Conservation (phyloP, 2,888 invertebrate species). For the Ormyrus rosae region DNA sequence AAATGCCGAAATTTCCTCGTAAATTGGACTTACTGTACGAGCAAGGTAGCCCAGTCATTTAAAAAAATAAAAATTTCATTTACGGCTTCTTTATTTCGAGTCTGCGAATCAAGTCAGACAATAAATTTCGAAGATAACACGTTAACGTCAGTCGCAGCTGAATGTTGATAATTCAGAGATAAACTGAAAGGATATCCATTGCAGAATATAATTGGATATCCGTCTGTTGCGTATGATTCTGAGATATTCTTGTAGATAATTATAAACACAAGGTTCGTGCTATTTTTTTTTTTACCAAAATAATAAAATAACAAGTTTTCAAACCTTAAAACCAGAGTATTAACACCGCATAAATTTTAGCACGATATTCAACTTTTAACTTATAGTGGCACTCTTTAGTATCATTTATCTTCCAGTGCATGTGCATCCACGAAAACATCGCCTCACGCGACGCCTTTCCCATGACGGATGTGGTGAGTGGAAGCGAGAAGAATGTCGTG, state of each 20-base stretch:
- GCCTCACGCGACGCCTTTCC: conserved; percentile 39
- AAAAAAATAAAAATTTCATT: too few species aligned
- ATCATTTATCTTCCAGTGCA: conserved; percentile 3
- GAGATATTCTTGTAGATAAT: too few species aligned
- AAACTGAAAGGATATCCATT: too few species aligned
- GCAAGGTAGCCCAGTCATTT: background rate
- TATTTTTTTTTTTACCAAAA: too few species aligned
- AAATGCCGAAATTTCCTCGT: conserved; percentile 41
- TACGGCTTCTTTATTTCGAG: conserved; percentile 31
- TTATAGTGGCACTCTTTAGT: background rate
- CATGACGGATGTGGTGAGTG: conserved; percentile 62
- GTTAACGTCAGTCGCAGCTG: conserved; percentile 5
- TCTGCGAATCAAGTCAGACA: conserved; percentile 22
- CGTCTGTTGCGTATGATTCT: too few species aligned
- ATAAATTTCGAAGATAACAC: conserved; percentile 50
- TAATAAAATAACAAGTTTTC: too few species aligned
- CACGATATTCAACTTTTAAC: too few species aligned
- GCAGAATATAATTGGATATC: too few species aligned
- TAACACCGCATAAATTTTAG: too few species aligned
- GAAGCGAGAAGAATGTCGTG: conserved; percentile 58
- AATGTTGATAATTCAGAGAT: background rate
- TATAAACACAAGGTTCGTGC: too few species aligned
- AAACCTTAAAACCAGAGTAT: too few species aligned
- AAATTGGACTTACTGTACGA: conserved; percentile 32
- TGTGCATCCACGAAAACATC: background rate